Evolutionary conservation across 2,797 vertebrate genomes (phyloP), one percentile per base, ranked within the genome.

Genomic region (Kryptolebias ocellatus): DNA sequence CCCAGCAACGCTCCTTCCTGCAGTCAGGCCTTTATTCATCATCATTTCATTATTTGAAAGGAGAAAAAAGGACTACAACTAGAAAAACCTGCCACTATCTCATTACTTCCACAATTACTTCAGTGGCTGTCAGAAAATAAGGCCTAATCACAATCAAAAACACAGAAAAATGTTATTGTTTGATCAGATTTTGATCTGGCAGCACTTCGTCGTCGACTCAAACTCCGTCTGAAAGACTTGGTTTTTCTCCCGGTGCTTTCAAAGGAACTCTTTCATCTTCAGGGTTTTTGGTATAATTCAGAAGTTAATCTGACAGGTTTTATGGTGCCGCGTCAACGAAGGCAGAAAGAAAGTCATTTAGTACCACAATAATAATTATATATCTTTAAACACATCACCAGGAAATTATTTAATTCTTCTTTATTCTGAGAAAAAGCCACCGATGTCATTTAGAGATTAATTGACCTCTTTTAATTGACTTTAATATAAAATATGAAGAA

Each of bases 81-180:
- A 74, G 56, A 75, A 73, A 70, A 70, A 83, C 64, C 80, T 69
- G 69, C 72, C 65, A 64, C 78, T 82, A 76, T 83, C 84, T 92
- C 80, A 85, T 93, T 92, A 89, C 84, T 78, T 84, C 86, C 69
- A 88, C 70, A 83, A 90, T 92, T 92, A 91, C 92, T 92, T 85
- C 77, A 83, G 86, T 83, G 81, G 72, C 86, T 92, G 89, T 93
- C 90, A 90, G 83, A 79, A 86, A 86, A 86, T 53, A 77, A 75
- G 76, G 71, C 70, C 77, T 90, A 89, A 92, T 91, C 86, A 81
- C 61, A 84, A 89, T 91, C 80, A 89, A 85, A 88, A 88, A 85
- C 74, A 78, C 62, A 65, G 82, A 65, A 79, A 90, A 87, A 86
- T 89, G 85, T 88, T 89, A 75, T 88, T 87, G 85, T 92, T 92